Percentiles rank a stretch among this genome's conserved stretches.
phyloP scores from a whole-genome alignment of 2,113 vertebrate genomes.

The Marmota flaviventris region DNA sequence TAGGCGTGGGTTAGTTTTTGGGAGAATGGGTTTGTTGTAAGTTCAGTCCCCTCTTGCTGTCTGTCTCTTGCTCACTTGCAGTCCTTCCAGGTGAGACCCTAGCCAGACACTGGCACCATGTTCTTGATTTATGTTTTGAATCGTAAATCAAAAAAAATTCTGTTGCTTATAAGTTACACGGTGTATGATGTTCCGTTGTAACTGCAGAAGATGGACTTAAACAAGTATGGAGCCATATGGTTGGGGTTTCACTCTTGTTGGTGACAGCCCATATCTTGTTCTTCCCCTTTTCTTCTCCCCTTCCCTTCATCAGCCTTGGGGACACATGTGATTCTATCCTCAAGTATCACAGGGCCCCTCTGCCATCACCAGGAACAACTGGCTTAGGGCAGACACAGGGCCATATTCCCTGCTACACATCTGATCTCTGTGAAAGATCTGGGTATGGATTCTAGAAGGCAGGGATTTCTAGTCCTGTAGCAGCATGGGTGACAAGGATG shows the following conservation, averaged over 20 bases:
- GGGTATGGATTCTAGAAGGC: not conserved
- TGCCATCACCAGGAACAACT: not conserved
- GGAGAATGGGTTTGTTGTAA: not conserved
- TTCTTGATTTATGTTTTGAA: not conserved
- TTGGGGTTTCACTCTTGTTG: not conserved
- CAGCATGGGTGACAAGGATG: not conserved
- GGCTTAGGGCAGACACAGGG: not conserved
- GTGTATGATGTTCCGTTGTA: not conserved
- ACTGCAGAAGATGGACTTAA: not conserved
- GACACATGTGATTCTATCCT: not conserved
- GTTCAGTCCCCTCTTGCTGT: not conserved
- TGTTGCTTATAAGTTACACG: not conserved
- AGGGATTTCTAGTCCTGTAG: not conserved
- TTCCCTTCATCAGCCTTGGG: not conserved
- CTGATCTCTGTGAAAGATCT: not conserved
- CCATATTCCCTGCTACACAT: accelerated
- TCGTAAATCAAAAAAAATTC: not conserved
- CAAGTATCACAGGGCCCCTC: not conserved
- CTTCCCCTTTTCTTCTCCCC: not conserved
- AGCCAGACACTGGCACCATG: not conserved
- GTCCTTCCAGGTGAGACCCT: not conserved
- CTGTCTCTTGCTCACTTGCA: not conserved
- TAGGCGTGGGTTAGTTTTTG: not conserved
- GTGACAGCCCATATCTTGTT: not conserved
- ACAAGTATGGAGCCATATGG: not conserved